Conservation (phyloP, 2,113 vertebrate species). For the Cryptomyrus ogoouensis region DNA sequence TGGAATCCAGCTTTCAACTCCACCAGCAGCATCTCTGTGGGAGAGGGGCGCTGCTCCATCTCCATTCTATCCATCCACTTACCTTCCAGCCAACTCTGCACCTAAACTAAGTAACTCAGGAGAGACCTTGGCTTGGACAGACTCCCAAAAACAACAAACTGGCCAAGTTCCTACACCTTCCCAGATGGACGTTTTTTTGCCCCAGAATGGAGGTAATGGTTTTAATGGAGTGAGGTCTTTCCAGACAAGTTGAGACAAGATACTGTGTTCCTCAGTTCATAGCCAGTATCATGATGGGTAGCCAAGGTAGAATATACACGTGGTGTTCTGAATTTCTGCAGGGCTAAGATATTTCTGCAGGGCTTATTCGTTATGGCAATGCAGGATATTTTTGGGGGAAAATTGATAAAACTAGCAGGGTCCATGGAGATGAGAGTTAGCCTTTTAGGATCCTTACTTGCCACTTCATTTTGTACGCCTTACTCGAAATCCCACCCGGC, state of each 20-base stretch:
- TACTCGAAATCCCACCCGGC: slow-evolving; percentile 55
- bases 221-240: neutral
- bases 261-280: neutral
- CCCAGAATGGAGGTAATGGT: slow-evolving; percentile 18
- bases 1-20: neutral
- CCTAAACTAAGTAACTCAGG: neutral
- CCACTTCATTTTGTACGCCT: slow-evolving; percentile 41
- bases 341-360: neutral
- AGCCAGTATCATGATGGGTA: neutral
- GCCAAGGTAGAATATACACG: neutral
- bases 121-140: neutral
- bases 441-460: slow-evolving; percentile 43
- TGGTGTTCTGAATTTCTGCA: neutral
- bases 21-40: neutral
- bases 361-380: neutral
- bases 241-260: neutral
- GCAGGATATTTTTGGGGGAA: neutral
- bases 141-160: neutral
- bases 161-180: neutral
- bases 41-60: neutral
- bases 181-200: neutral
- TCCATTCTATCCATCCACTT: neutral
- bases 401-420: neutral
- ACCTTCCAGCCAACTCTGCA: neutral
- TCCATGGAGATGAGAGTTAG: slow-evolving; percentile 29